phyloP scores from a whole-genome alignment of 2,888 invertebrate genomes.

The Lithophane leautieri region DNA sequence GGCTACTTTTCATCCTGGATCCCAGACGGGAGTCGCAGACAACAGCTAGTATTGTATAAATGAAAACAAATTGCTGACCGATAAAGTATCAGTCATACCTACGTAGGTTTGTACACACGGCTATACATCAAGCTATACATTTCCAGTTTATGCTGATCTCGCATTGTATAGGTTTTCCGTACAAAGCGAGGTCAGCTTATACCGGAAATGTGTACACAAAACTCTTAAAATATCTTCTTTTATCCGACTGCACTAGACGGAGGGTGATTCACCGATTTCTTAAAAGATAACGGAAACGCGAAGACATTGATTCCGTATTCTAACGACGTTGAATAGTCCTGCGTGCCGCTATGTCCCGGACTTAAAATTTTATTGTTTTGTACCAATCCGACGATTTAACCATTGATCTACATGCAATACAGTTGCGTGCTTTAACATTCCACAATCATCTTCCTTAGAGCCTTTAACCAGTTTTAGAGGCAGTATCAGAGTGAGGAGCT shows the following conservation, averaged over 20 bases:
- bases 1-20: too few species aligned
- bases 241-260: not conserved
- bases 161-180: too few species aligned
- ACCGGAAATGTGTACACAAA: not conserved
- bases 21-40: too few species aligned
- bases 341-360: slow-evolving; percentile 41
- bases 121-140: too few species aligned
- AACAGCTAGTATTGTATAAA: not conserved
- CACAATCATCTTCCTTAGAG: slow-evolving; percentile 8
- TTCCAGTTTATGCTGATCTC: too few species aligned
- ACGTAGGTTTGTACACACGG: too few species aligned
- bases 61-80: not conserved
- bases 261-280: slow-evolving; percentile 18
- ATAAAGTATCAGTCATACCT: slow-evolving; percentile 1
- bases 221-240: not conserved
- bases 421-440: slow-evolving; percentile 34
- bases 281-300: slow-evolving; percentile 7
- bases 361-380: slow-evolving; percentile 37
- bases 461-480: slow-evolving; percentile 19
- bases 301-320: slow-evolving; percentile 47
- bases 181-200: too few species aligned
- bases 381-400: slow-evolving; percentile 28
- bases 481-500: slow-evolving; percentile 2
- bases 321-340: slow-evolving; percentile 25
- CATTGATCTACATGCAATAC: slow-evolving; percentile 42